Evolutionary conservation across 1,140 invertebrate species (phyloP).

Genomic region (Bombyx mori): DNA sequence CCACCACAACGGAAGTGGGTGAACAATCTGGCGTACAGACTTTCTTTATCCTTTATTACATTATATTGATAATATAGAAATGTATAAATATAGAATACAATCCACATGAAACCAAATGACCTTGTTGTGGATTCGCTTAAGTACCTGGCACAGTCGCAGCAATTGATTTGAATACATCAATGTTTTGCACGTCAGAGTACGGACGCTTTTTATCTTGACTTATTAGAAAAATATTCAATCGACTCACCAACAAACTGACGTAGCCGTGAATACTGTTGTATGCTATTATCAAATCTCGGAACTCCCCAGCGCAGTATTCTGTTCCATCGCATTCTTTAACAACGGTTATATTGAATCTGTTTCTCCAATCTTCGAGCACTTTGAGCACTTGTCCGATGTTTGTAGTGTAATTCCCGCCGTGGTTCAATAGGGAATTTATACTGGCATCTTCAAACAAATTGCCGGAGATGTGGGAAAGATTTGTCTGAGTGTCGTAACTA

Average conservation of each 20-base stretch:
- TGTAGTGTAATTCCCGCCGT: constrained; percentile 40
- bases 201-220: background rate
- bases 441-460: constrained; percentile 40
- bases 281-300: constrained; percentile 45
- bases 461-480: constrained; percentile 24
- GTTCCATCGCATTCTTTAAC: constrained; percentile 47
- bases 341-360: constrained; percentile 47
- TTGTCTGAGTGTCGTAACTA: constrained; percentile 11
- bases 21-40: too few relatives aligned
- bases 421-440: constrained; percentile 41
- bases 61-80: too few relatives aligned
- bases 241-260: constrained; percentile 56
- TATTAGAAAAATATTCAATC: background rate
- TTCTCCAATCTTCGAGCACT: constrained; percentile 41
- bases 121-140: background rate
- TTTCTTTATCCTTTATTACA: too few relatives aligned
- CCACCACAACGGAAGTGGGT: too few relatives aligned
- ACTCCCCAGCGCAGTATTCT: constrained; percentile 53
- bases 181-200: too few relatives aligned
- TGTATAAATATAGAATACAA: too few relatives aligned
- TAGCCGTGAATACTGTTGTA: constrained; percentile 62
- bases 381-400: constrained; percentile 43
- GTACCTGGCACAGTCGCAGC: background rate
- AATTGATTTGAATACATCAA: background rate
- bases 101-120: too few relatives aligned